Evolutionary conservation across 1,140 invertebrate species (phyloP).

Genomic region (Geopemphigus sp.): DNA sequence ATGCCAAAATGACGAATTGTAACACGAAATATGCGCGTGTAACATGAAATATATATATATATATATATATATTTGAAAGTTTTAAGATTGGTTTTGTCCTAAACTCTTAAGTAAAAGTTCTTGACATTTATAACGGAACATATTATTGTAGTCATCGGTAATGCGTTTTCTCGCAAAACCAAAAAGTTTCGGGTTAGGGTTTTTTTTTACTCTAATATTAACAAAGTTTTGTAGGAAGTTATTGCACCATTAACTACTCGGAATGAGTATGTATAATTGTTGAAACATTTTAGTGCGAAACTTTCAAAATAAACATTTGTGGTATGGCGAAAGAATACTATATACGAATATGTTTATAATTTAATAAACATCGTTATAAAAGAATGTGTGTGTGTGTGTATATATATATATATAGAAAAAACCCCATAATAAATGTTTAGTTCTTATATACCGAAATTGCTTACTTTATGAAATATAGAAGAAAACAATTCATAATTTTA

Average conservation of each 20-base stretch:
- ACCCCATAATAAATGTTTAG: no score
- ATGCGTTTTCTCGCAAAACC: neutral
- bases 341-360: neutral
- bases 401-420: no score
- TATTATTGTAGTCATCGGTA: constrained; percentile 26
- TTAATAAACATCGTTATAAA: neutral
- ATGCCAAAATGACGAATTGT: neutral
- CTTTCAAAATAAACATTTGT: neutral
- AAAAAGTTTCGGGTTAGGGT: neutral
- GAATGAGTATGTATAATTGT: constrained; percentile 23
- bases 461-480: no score
- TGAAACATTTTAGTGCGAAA: neutral
- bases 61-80: no score
- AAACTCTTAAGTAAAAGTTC: constrained; percentile 10
- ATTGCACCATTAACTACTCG: neutral
- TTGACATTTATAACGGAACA: constrained; percentile 4
- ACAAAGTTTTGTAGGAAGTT: constrained; percentile 18
- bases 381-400: no score
- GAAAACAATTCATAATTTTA: no score
- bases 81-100: constrained; percentile 15
- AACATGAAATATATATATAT: no score
- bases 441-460: no score
- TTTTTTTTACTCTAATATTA: constrained; percentile 20
- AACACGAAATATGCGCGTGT: neutral
- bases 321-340: neutral